Evolutionary conservation across 2,888 invertebrate species (phyloP), one percentile per base, ranked within the genome.

Genomic region (Platycnemis pennipes): DNA sequence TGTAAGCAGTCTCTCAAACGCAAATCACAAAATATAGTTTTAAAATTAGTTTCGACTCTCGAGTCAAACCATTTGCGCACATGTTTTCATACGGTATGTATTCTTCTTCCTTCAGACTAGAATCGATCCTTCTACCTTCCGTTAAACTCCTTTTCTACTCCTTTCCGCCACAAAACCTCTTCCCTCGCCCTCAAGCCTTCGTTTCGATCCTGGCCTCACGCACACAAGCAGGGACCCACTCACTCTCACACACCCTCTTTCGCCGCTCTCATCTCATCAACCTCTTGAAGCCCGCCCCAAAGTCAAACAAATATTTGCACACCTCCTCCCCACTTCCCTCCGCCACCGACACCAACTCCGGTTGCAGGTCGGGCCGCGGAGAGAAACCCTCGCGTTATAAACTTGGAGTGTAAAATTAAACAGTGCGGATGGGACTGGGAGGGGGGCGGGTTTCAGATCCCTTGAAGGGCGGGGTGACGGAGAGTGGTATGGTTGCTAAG

Each of bases 281-380:
- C 77, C 31, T 77, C 77, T 77, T 37, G 77, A 77, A 77, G 77
- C 77, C n/a, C 13, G 37, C 11, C 77, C 77, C 77, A 31, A 63
- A 77, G 77, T 77, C 77, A 11, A 31, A 77, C 77, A 77, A 77
- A 77, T 77, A 77, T 77, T 77, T 77, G 77, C 77, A 37, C 77
- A 77, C 77, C 37, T 77, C 37, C 77, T 77, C 77, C 63, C 63
- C 16, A 77, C 37, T 37, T 37, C 77, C 7, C 69, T 37, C 77
- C 77, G 31, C n/a, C 77, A 13, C 3, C 77, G 37, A 77, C 77
- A 37, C 37, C 13, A 22, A 2, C 77, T 7, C 63, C 56, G 56
- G 53, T 22, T 26, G 63, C n/a, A 63, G n/a, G n/a, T n/a, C n/a
- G 63, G 63, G 53, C 7, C 37, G 31, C 37, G 77, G 77, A 77